These are phyloP conservation scores for Podarcis siculus DNA, from an alignment of 2,797 vertebrate species.

Conservation along the genomic window DNA sequence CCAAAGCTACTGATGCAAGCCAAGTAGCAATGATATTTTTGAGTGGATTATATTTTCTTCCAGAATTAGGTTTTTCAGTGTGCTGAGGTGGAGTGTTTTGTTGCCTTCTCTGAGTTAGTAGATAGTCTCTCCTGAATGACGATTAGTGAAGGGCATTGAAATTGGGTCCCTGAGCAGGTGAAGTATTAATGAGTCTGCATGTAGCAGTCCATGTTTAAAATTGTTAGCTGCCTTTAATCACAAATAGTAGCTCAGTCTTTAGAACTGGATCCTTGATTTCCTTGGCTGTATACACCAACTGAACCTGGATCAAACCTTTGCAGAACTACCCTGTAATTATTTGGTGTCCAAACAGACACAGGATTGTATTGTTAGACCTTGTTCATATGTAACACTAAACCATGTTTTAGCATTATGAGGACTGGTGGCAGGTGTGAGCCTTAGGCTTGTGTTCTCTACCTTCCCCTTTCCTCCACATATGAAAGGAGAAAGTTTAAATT, in stretches of 20 bases:
- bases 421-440: background rate
- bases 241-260: background rate
- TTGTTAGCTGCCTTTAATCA: background rate
- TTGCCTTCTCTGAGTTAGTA: slow-evolving; percentile 9
- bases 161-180: background rate
- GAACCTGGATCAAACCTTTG: background rate
- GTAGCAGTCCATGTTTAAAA: background rate
- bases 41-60: slow-evolving; percentile 9
- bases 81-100: background rate
- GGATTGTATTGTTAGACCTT: background rate
- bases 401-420: background rate
- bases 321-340: background rate
- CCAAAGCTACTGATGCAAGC: background rate
- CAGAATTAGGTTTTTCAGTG: background rate
- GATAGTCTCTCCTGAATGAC: slow-evolving; percentile 1
- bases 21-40: background rate
- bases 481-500: background rate
- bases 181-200: background rate
- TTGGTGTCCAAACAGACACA: background rate
- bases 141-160: background rate
- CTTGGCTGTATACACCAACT: background rate
- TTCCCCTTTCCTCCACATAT: too few species aligned
- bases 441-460: background rate
- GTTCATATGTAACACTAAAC: background rate
- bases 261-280: background rate